Conservation (phyloP, 2,113 vertebrate species). For the Grammomys dolichurus region DNA sequence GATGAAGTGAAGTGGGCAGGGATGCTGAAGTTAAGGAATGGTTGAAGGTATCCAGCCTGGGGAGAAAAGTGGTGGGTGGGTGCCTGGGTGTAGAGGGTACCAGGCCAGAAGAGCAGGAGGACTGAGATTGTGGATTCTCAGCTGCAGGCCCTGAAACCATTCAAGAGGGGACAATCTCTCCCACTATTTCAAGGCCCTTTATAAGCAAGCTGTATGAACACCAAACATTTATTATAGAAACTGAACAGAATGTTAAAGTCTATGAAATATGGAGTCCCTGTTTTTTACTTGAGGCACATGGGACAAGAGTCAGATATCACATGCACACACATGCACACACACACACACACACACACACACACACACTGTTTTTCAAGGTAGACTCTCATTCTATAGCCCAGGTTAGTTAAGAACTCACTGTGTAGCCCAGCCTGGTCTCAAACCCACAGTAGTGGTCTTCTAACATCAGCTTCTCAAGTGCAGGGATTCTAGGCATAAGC, state of each 20-base stretch:
- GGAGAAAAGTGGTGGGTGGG: background rate
- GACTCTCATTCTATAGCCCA: background rate
- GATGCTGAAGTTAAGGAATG: background rate
- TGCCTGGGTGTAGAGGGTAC: no score
- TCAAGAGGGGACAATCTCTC: background rate
- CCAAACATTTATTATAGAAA: background rate
- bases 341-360: background rate
- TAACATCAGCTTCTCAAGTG: background rate
- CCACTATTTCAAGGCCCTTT: background rate
- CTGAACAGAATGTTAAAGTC: constrained; percentile 17
- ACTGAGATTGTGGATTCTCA: background rate
- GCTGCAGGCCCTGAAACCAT: background rate
- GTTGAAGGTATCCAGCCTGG: background rate
- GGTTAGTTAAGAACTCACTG: background rate
- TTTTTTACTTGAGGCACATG: constrained; percentile 3
- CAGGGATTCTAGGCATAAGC: background rate
- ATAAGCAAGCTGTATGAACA: background rate
- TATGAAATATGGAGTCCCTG: background rate
- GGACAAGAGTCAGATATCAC: background rate
- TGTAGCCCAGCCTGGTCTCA: background rate
- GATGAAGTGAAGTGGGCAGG: background rate
- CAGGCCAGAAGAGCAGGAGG: background rate
- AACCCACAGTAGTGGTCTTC: background rate
- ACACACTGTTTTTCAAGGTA: background rate
- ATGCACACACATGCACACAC: background rate